These are phyloP conservation scores for Nemurella pictetii DNA, from an alignment of 2,888 invertebrate genomes.

Conservation along the genomic window DNA sequence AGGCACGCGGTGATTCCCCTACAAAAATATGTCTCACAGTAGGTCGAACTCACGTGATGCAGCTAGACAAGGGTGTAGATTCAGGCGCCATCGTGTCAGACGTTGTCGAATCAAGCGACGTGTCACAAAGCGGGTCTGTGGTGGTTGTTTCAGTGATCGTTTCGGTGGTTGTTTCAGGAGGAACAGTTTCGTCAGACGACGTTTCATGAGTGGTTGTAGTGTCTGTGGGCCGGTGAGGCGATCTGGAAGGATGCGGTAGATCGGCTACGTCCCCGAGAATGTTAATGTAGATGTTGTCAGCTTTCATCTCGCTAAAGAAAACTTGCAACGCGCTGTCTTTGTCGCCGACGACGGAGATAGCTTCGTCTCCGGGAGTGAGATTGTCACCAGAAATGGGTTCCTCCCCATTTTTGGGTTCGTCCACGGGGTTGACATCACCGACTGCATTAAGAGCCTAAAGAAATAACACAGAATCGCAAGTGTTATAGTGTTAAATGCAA, in stretches of 20 bases:
- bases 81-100: no score
- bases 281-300: not conserved
- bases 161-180: not conserved
- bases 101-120: not conserved
- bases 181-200: no score
- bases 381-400: not conserved
- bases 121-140: not conserved
- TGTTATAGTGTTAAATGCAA: no score
- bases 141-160: not conserved
- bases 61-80: no score
- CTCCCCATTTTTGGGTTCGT: no score
- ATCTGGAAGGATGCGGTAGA: not conserved
- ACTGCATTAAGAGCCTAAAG: no score
- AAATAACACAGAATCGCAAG: no score
- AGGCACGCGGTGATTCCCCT: no score
- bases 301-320: not conserved
- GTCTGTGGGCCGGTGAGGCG: not conserved
- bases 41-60: not conserved
- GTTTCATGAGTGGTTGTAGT: not conserved
- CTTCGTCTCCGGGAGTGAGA: not conserved
- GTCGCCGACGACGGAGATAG: not conserved
- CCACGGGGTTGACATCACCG: not conserved
- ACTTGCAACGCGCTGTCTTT: not conserved
- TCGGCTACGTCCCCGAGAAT: not conserved
- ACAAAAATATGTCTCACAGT: no score